Conservation (phyloP, 2,113 vertebrate species). For the Clarias macrocephalus region DNA sequence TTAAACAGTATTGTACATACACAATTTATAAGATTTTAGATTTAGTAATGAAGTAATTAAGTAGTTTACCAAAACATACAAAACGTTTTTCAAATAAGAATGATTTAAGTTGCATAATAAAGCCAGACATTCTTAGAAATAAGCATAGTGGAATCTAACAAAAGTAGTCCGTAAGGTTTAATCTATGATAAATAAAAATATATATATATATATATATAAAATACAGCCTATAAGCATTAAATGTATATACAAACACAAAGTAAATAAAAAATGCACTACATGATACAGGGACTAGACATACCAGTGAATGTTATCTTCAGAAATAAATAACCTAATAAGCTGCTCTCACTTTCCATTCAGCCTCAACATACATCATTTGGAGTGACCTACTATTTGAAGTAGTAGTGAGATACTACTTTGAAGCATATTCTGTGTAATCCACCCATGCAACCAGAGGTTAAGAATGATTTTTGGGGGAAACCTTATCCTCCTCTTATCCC, state of each 20-base stretch:
- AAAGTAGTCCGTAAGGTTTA: neutral
- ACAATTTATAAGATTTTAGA: neutral
- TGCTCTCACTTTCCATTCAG: neutral
- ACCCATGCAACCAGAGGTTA: neutral
- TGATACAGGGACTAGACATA: neutral
- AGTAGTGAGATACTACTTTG: neutral
- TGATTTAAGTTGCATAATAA: neutral
- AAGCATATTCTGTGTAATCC: constrained; percentile 3
- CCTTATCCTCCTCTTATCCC: constrained; percentile 18
- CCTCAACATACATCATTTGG: constrained; percentile 27
- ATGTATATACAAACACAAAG: constrained; percentile 14
- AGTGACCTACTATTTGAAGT: constrained; percentile 33
- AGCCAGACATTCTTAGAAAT: neutral
- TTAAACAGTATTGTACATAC: neutral
- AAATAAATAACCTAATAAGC: constrained; percentile 43
- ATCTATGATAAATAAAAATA: constrained; percentile 31
- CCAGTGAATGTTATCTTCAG: neutral
- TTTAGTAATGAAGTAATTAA: too few species aligned
- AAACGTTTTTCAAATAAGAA: neutral
- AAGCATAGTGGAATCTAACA: neutral
- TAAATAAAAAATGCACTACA: neutral
- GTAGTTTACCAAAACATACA: too few species aligned
- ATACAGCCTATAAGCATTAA: neutral
- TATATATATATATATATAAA: constrained; percentile 23
- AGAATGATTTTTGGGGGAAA: constrained; percentile 21